Conservation (phyloP, 2,113 vertebrate species). For the Sterna hirundo region DNA sequence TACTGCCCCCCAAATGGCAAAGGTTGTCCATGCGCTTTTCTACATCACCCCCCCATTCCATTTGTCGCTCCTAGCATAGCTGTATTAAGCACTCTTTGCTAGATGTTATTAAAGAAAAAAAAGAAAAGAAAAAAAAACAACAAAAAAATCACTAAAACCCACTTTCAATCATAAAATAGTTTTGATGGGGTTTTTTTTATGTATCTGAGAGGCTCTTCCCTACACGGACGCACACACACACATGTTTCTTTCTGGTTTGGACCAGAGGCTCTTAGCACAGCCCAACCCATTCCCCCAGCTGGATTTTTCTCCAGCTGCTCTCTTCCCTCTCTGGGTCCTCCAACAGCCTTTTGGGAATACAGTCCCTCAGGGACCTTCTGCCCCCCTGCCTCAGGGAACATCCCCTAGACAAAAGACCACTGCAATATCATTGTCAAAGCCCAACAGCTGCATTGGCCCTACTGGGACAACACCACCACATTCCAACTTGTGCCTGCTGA, state of each 20-base stretch:
- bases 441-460: background rate
- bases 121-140: background rate
- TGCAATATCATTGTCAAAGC: background rate
- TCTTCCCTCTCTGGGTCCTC: background rate
- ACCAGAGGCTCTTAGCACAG: background rate
- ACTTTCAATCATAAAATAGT: background rate
- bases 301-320: background rate
- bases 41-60: background rate
- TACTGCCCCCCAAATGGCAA: background rate
- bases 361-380: background rate
- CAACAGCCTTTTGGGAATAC: background rate
- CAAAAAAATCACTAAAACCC: accelerated
- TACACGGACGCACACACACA: background rate
- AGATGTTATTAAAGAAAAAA: background rate
- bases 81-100: background rate
- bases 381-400: background rate
- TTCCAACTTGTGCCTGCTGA: background rate
- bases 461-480: background rate
- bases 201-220: background rate
- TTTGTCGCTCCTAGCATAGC: background rate
- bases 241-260: background rate
- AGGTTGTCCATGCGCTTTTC: background rate
- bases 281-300: background rate
- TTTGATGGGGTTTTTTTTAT: background rate
- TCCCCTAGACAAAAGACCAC: background rate